Evolutionary conservation across 2,797 vertebrate species (phyloP).

Genomic region (Chaetophractus vellerosus): DNA sequence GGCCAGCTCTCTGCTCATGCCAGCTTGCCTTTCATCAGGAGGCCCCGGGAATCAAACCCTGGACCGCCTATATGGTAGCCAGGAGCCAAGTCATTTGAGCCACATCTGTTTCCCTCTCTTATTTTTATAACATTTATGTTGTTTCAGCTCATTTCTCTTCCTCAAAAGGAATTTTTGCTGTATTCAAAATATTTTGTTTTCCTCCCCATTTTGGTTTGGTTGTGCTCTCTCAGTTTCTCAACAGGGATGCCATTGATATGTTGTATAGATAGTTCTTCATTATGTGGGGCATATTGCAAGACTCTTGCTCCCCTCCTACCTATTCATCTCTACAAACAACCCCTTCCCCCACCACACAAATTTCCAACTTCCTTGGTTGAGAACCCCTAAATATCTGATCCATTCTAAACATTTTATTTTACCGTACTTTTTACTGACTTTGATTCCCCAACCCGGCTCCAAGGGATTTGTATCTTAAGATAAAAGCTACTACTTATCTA

Average conservation of each 20-base stretch:
- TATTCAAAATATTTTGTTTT: neutral
- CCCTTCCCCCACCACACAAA: neutral
- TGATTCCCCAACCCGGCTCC: neutral
- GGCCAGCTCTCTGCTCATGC: no score
- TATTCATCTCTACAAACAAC: neutral
- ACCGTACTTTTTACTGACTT: neutral
- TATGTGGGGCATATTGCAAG: neutral
- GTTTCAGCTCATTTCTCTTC: slow-evolving; percentile 42
- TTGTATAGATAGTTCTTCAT: neutral
- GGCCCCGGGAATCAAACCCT: no score
- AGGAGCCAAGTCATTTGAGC: no score
- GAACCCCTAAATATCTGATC: neutral
- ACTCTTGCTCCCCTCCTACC: neutral
- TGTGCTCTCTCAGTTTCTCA: neutral
- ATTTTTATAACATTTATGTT: neutral
- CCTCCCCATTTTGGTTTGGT: neutral
- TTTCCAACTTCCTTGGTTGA: neutral
- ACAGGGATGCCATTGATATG: neutral
- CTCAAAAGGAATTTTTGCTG: slow-evolving; percentile 25
- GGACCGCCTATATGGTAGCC: no score
- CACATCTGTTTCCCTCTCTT: neutral
- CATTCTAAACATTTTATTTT: slow-evolving; percentile 15
- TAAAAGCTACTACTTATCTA: slow-evolving; percentile 28
- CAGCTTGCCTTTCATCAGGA: no score
- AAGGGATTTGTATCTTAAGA: slow-evolving; percentile 28